Conservation (phyloP, 2,113 vertebrate species). For the Takifugu flavidus region DNA sequence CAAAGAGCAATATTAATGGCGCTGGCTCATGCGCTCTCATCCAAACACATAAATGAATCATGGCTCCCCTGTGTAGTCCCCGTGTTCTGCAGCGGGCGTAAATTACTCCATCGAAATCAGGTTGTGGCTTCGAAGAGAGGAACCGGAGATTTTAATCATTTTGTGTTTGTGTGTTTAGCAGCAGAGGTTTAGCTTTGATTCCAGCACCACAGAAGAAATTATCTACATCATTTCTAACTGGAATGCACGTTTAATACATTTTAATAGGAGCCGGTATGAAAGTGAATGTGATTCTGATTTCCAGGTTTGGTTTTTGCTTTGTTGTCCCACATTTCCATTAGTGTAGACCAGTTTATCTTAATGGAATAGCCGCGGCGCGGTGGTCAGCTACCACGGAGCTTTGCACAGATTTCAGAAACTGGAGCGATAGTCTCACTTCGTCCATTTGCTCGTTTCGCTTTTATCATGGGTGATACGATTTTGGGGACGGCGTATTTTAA, state of each 20-base stretch:
- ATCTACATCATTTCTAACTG: conserved; percentile 12
- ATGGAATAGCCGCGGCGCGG: conserved; percentile 2
- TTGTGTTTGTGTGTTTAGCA: conserved; percentile 32
- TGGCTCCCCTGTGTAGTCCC: conserved; percentile 42
- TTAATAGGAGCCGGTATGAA: conserved; percentile 21
- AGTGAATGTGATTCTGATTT: too few species aligned
- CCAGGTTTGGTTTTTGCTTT: too few species aligned
- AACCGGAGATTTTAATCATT: conserved; percentile 42
- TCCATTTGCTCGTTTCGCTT: conserved; percentile 14
- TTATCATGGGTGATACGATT: conserved; percentile 18
- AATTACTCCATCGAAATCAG: conserved; percentile 46
- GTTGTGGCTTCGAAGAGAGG: conserved; percentile 35
- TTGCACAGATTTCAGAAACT: conserved; percentile 5
- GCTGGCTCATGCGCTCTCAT: conserved; percentile 57
- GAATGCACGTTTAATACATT: conserved; percentile 15
- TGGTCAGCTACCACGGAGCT: conserved; percentile 6
- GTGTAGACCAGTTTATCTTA: conserved; percentile 28
- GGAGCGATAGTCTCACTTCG: too few species aligned
- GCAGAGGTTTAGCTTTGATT: conserved; percentile 14
- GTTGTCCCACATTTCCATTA: conserved; percentile 2
- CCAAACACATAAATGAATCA: conserved; percentile 69
- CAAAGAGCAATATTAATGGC: conserved; percentile 71
- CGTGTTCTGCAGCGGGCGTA: conserved; percentile 56
- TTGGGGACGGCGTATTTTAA: conserved; percentile 18
- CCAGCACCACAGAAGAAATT: conserved; percentile 2